Evolutionary conservation across 2,888 invertebrate species (phyloP).

Genomic region (Cerastis rubricosa): DNA sequence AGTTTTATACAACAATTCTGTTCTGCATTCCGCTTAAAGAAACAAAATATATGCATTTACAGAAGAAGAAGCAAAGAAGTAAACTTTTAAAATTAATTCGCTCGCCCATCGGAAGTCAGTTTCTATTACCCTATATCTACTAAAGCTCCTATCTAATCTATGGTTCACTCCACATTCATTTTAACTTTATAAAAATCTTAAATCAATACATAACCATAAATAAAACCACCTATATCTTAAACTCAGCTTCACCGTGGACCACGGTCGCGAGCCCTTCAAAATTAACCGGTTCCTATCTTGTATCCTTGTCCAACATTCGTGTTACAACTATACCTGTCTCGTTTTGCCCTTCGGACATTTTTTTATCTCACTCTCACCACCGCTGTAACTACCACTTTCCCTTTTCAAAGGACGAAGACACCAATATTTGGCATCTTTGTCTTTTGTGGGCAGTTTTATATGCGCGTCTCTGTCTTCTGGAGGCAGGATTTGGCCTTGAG

Average conservation of each 20-base stretch:
- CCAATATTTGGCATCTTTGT: slow-evolving; percentile 73
- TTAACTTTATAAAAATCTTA: slow-evolving; percentile 75
- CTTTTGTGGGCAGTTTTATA: slow-evolving; percentile 51
- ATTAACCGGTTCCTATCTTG: slow-evolving; percentile 86
- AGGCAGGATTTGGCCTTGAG: slow-evolving; percentile 89
- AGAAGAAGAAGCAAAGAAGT: background rate
- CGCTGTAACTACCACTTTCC: slow-evolving; percentile 88
- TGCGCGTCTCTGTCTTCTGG: slow-evolving; percentile 74
- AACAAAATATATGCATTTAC: background rate
- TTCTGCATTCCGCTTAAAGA: no score
- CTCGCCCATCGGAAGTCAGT: slow-evolving; percentile 10
- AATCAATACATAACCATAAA: slow-evolving; percentile 86
- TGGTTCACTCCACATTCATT: slow-evolving; percentile 53
- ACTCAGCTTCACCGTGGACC: slow-evolving; percentile 83
- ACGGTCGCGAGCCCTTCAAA: slow-evolving; percentile 88
- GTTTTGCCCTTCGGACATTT: slow-evolving; percentile 85
- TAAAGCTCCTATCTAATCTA: slow-evolving; percentile 48
- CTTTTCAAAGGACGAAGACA: slow-evolving; percentile 91
- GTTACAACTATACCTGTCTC: slow-evolving; percentile 71
- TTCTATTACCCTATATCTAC: slow-evolving; percentile 42
- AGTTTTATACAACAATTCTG: no score
- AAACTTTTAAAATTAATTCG: no score
- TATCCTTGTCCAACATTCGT: slow-evolving; percentile 70
- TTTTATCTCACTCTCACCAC: slow-evolving; percentile 90
- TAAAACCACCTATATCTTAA: slow-evolving; percentile 76